phyloP scores from a whole-genome alignment of 30 jellyfish, hydroid and myxozoan genomes.

The Aurelia sp. region DNA sequence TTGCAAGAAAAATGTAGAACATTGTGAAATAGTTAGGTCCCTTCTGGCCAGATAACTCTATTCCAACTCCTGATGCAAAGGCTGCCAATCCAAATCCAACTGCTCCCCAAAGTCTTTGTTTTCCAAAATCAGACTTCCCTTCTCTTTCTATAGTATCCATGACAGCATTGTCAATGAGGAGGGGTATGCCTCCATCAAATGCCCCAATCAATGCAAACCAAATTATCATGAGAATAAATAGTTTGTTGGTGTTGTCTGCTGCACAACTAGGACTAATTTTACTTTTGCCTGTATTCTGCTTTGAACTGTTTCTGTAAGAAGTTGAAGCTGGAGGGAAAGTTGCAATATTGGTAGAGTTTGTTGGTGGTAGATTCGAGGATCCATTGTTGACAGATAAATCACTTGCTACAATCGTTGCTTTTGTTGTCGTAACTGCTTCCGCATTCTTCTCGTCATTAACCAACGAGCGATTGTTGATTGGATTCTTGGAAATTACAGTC shows the following conservation, averaged over 20 bases:
- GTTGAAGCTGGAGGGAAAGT: no score
- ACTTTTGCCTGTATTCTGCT: background rate
- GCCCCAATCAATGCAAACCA: conserved; percentile 65
- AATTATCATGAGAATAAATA: conserved; percentile 51
- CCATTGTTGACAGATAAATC: background rate
- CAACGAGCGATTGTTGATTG: background rate
- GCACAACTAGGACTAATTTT: background rate
- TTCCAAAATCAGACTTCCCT: conserved; percentile 62
- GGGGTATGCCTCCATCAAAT: conserved; percentile 78
- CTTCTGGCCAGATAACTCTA: conserved; percentile 38
- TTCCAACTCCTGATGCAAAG: conserved; percentile 69
- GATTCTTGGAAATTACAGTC: background rate
- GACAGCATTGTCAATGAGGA: conserved; percentile 66
- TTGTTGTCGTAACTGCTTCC: conserved; percentile 14
- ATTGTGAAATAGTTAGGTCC: conserved; percentile 57
- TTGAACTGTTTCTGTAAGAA: background rate
- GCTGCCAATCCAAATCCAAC: conserved; percentile 84
- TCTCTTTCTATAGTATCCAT: conserved; percentile 34
- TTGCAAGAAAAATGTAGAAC: conserved; percentile 63
- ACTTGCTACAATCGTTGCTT: no score
- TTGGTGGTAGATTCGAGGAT: background rate
- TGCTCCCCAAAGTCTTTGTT: conserved; percentile 83
- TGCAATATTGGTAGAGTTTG: no score
- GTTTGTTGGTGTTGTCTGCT: background rate
- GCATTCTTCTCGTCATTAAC: conserved; percentile 11